Percentiles rank a stretch among this genome's conserved stretches.
Conservation (phyloP, 2,888 invertebrate genomes). For the Conus canariensis region DNA sequence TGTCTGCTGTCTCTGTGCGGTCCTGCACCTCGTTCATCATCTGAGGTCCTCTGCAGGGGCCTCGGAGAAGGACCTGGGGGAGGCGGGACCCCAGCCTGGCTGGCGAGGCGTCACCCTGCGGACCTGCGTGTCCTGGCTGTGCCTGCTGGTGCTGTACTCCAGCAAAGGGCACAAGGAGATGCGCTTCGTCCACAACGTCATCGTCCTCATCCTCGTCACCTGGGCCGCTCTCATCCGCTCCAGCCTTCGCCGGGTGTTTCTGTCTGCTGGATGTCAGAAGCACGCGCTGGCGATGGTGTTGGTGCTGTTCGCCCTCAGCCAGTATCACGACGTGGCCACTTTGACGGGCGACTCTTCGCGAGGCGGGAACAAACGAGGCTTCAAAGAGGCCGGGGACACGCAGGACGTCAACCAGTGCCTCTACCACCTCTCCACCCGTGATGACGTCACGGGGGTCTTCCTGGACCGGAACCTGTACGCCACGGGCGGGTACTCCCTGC, state of each 20-base stretch:
- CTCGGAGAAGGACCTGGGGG: too few relatives aligned
- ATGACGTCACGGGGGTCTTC: slow-evolving; percentile 68
- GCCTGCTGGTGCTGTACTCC: slow-evolving; percentile 60
- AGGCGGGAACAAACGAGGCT: slow-evolving; percentile 29
- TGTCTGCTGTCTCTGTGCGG: neutral
- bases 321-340: slow-evolving; percentile 18
- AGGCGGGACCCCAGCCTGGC: neutral
- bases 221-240: slow-evolving; percentile 47
- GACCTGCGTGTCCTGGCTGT: slow-evolving; percentile 34
- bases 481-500: slow-evolving; percentile 61
- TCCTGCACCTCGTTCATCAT: too few relatives aligned
- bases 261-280: neutral
- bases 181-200: slow-evolving; percentile 65
- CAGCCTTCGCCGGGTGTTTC: neutral
- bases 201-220: slow-evolving; percentile 62
- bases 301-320: slow-evolving; percentile 24
- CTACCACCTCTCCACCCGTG: slow-evolving; percentile 58
- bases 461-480: slow-evolving; percentile 60
- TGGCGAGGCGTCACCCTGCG: neutral
- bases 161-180: slow-evolving; percentile 67
- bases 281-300: neutral
- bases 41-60: neutral
- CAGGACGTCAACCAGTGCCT: slow-evolving; percentile 61
- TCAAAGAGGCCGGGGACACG: slow-evolving; percentile 17
- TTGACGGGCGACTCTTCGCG: neutral